Percentiles rank a stretch among this genome's conserved stretches.
phyloP scores from a whole-genome alignment of 2,797 vertebrate genomes.

The Salmo trutta region DNA sequence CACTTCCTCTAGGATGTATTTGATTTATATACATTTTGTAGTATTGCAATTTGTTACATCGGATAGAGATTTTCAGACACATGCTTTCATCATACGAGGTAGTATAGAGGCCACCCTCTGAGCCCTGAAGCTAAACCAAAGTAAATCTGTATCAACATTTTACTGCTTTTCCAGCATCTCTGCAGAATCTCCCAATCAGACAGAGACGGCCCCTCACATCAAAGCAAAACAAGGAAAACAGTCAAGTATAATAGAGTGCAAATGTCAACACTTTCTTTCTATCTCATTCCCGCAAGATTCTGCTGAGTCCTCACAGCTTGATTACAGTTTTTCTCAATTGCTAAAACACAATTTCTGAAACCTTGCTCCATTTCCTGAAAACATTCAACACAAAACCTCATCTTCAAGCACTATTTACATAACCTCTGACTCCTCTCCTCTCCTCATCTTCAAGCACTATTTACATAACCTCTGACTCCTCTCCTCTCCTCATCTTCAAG shows the following conservation, averaged over 20 bases:
- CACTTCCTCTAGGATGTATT: too few species aligned
- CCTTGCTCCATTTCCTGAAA: too few species aligned
- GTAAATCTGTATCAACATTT: constrained; percentile 4
- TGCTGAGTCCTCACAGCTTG: constrained; percentile 55
- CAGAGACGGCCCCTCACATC: constrained; percentile 23
- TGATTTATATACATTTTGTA: too few species aligned
- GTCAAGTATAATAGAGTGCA: constrained; percentile 54
- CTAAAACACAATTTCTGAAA: too few species aligned
- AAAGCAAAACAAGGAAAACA: constrained; percentile 42
- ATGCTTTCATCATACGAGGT: not conserved
- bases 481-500: too few species aligned
- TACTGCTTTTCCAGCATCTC: constrained; percentile 21
- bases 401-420: too few species aligned
- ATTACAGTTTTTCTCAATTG: constrained; percentile 20
- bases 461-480: too few species aligned
- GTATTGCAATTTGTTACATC: not conserved
- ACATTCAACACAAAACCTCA: too few species aligned
- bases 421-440: too few species aligned
- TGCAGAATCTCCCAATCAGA: constrained; percentile 19
- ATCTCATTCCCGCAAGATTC: constrained; percentile 53
- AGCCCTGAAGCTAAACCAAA: not conserved
- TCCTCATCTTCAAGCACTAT: too few species aligned
- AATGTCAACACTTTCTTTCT: constrained; percentile 56
- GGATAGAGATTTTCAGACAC: not conserved
- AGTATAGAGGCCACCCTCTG: not conserved